Conservation (phyloP, 1,140 invertebrate species). For the Ephestia elutella region DNA sequence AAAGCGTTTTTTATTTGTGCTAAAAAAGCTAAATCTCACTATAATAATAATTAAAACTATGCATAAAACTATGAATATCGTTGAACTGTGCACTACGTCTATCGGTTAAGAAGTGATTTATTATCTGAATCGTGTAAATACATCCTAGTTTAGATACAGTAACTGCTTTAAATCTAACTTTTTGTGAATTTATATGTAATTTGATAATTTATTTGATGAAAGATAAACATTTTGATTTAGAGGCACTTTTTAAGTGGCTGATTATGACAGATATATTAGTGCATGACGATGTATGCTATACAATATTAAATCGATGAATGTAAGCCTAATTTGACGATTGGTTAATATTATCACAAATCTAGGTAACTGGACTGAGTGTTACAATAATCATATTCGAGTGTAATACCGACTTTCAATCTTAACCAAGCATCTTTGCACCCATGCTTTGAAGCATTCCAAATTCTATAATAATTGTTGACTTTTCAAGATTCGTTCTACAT, state of each 20-base stretch:
- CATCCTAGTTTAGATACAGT: slow-evolving; percentile 32
- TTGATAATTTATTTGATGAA: slow-evolving; percentile 23
- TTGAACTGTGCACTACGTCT: slow-evolving; percentile 59
- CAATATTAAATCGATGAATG: slow-evolving; percentile 29
- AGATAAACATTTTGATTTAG: slow-evolving; percentile 41
- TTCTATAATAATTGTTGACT: slow-evolving; percentile 9
- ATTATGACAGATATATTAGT: slow-evolving; percentile 42
- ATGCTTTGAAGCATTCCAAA: slow-evolving; percentile 6
- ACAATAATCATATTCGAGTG: slow-evolving; percentile 17
- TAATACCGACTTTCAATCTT: slow-evolving; percentile 19
- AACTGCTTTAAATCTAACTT: slow-evolving; percentile 16
- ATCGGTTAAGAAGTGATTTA: slow-evolving; percentile 29
- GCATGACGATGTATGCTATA: slow-evolving; percentile 51
- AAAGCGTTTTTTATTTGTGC: slow-evolving; percentile 55
- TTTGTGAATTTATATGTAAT: slow-evolving; percentile 14
- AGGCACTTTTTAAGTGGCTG: slow-evolving; percentile 65
- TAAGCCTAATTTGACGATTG: slow-evolving; percentile 50
- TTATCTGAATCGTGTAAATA: slow-evolving; percentile 24
- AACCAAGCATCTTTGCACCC: neutral
- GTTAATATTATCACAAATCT: slow-evolving; percentile 61
- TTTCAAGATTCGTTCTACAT: slow-evolving; percentile 1
- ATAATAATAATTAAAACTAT: slow-evolving; percentile 26
- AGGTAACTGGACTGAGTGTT: slow-evolving; percentile 60
- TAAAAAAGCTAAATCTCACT: slow-evolving; percentile 62
- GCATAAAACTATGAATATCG: slow-evolving; percentile 41